These are phyloP conservation scores for Mormyrops attenuatus DNA, from an alignment of 2,797 vertebrate genomes.

Conservation along the genomic window DNA sequence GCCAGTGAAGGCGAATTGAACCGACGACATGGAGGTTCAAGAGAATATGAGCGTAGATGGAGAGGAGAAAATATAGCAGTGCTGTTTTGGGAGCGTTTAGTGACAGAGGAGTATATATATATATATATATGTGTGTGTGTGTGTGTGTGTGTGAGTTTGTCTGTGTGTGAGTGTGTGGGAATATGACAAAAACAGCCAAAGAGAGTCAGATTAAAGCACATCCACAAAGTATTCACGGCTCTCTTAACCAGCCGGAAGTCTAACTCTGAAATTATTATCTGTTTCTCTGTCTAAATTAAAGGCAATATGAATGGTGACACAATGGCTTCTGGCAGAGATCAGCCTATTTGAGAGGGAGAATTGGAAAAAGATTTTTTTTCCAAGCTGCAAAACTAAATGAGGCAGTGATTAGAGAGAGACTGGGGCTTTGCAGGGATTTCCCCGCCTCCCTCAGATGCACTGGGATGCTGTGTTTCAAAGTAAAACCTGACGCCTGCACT, in stretches of 20 bases:
- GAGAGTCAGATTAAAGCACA: not conserved
- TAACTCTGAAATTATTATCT: constrained; percentile 46
- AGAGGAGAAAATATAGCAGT: not conserved
- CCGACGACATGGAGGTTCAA: not conserved
- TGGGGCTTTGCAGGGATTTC: constrained; percentile 41
- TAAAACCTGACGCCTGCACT: constrained; percentile 56
- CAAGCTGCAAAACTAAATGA: constrained; percentile 38
- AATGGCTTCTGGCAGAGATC: constrained; percentile 57
- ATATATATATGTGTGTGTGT: not conserved
- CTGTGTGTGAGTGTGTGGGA: constrained; percentile 22
- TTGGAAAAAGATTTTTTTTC: constrained; percentile 30
- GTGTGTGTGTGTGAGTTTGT: not conserved
- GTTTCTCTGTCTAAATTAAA: constrained; percentile 58
- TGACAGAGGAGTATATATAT: not conserved
- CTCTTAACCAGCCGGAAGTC: constrained; percentile 35
- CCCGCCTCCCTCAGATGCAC: constrained; percentile 48
- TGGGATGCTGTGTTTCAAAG: constrained; percentile 48
- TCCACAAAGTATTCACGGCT: not conserved
- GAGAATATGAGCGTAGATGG: not conserved
- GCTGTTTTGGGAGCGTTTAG: not conserved
- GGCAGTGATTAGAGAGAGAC: constrained; percentile 42
- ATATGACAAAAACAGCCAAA: not conserved
- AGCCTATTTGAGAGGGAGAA: constrained; percentile 26
- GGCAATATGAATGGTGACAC: constrained; percentile 59
- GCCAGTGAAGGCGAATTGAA: not conserved